phyloP scores from a whole-genome alignment of 2,888 invertebrate species.

The Autographa pulchrina region DNA sequence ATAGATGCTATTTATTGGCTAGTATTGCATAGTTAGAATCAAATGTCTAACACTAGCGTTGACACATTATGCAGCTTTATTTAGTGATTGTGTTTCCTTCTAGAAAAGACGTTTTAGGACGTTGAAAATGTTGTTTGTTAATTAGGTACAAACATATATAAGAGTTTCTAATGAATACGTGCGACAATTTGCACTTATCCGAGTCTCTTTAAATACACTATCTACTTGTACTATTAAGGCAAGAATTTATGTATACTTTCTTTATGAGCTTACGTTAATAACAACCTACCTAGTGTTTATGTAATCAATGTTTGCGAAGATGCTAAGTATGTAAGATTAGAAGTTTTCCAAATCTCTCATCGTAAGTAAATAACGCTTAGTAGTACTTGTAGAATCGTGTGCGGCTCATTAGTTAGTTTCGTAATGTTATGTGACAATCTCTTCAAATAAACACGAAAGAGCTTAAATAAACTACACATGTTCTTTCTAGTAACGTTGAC shows the following conservation, averaged over 20 bases:
- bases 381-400: constrained; percentile 48
- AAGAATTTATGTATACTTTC: background rate
- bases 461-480: constrained; percentile 15
- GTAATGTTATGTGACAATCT: constrained; percentile 49
- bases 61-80: constrained; percentile 8
- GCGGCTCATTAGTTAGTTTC: constrained; percentile 41
- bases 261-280: background rate
- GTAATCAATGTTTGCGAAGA: constrained; percentile 18
- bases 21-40: constrained; percentile 25
- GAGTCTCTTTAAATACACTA: too few species aligned
- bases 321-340: constrained; percentile 43
- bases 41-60: background rate
- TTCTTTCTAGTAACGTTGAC: constrained; percentile 12
- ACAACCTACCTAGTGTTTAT: background rate
- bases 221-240: too few species aligned
- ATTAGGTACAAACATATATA: too few species aligned
- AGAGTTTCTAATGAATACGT: too few species aligned
- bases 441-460: constrained; percentile 40
- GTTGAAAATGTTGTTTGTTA: too few species aligned
- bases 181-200: too few species aligned
- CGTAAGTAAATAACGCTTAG: constrained; percentile 36
- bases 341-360: constrained; percentile 48
- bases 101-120: background rate
- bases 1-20: constrained; percentile 33
- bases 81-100: background rate